Base-by-base conservation (phyloP, 2,113 vertebrate species). In the Perca flavescens region DNA sequence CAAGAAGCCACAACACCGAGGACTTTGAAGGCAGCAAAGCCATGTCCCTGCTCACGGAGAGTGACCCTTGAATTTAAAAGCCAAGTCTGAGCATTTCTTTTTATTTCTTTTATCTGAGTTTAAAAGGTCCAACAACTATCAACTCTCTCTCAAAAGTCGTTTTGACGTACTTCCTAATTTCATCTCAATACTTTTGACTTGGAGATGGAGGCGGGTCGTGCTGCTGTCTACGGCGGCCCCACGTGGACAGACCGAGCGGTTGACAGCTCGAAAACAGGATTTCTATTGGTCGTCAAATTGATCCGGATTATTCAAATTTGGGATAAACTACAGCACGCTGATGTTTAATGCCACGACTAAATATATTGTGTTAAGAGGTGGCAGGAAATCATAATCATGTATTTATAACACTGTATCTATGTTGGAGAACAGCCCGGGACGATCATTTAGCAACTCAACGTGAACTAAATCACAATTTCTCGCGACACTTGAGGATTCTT, bases 211-310 rank as follows among this genome's bases (percentile, higher is more conserved):
- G 89, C 77, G 88, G 71, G 83, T 3, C 47, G 8, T 34, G 4
- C 16, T 16, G 54, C 15, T 16, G 22, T 4, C 49, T 92, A 94
- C 85, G 93, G 92, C 2, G 61, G 81, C 87, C 69, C 25, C 0
- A 0, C 2, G 1, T 22, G 64, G 70, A 65, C 83, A 82, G 0
- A 57, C 1, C 0, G 25, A 68, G 17, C 9, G 2, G 34, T 2
- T 34, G 8, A 25, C 0, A 2, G 34, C 12, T 12, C 0, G 1
- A 19, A 54, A n/a, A 53, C 21, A 12, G n/a, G 47, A 16, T 43
- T 28, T 43, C 11, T 13, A 54, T 8, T 40, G 14, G 31, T 22
- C 21, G 8, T 2, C 3, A 8, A 6, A 43, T 54, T 22, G 0
- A 49, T 49, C 17, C 12, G 10, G 36, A 46, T 57, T 21, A 72